Percentiles rank a stretch among this genome's conserved stretches.
phyloP scores from a whole-genome alignment of 2,113 vertebrate species.

The Cnemophilus loriae region DNA sequence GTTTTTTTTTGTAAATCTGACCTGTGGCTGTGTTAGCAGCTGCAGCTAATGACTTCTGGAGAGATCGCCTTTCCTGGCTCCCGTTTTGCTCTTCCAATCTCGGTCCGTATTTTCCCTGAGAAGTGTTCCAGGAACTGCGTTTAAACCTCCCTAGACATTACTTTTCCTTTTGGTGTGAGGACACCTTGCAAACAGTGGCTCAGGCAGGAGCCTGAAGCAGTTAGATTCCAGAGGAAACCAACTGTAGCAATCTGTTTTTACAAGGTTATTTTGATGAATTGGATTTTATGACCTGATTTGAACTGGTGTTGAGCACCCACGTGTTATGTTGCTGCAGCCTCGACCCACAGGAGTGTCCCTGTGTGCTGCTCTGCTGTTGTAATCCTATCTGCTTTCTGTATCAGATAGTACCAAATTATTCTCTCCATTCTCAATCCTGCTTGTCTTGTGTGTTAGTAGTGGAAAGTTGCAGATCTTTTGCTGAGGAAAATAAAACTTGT shows the following conservation, averaged over 20 bases:
- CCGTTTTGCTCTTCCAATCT: background rate
- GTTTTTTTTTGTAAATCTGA: background rate
- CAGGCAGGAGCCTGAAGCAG: background rate
- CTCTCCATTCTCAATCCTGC: background rate
- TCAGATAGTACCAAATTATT: background rate
- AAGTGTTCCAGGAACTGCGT: background rate
- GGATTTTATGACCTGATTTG: slow-evolving; percentile 53
- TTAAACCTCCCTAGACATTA: background rate
- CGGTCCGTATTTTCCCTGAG: background rate
- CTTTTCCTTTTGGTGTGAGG: background rate
- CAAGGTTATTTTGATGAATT: slow-evolving; percentile 48
- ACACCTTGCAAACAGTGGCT: background rate
- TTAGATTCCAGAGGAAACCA: slow-evolving; percentile 7
- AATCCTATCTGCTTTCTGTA: background rate
- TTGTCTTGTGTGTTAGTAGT: background rate
- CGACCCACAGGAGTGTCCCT: background rate
- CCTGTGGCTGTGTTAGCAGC: background rate
- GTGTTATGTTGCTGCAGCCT: background rate
- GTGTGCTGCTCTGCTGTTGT: background rate
- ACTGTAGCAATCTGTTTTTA: slow-evolving; percentile 49
- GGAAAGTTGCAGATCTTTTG: background rate
- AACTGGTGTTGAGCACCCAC: background rate
- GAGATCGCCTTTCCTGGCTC: background rate
- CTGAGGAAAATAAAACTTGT: background rate
- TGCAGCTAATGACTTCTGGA: background rate